Base-by-base conservation (phyloP, 2,113 vertebrate species). In the Protobothrops flavoviridis region DNA sequence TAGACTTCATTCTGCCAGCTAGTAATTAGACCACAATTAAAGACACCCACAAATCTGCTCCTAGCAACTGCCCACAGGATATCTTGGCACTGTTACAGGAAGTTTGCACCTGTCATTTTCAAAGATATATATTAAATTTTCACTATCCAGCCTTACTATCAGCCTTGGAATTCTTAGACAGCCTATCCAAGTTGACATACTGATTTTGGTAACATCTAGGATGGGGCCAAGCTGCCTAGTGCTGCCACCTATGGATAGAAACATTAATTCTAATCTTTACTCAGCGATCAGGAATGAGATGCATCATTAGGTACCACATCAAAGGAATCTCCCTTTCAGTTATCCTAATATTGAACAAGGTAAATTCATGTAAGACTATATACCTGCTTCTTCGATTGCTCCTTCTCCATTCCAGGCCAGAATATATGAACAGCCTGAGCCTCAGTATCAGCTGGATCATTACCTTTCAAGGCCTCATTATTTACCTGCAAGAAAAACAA, bases 341-440 rank as follows among this genome's bases (percentile, higher is more conserved):
- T n/a, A 45, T 45, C n/a, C 55, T 24, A 69, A 21, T 23, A 29
- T 17, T 39, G 45, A n/a, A 85, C 15, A 59, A 92, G 53, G 50
- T n/a, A 33, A 81, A 29, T 33, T 26, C 5, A 90, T 26, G 12
- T 33, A 90, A 43, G 45, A 57, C 12, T 26, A 15, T 96, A 81
- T 94, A 99, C 98, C 97, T 99, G 98, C 94, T 98, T 98, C 96
- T 97, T 98, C 39, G 97, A 94, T 90, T 99, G 98, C 94, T 99
- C 98, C 89, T 96, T 94, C 91, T 98, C 97, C 29, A 94, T 93
- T 59, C 97, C 97, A 95, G 98, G 97, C 98, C 98, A 98, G 91
- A 98, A 95, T 0, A 96, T 20, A 8, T 90, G 93, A 1, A 95
- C 45, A 89, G 93, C 85, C 33, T 56, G 97, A 93, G 85, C 90